phyloP scores from a whole-genome alignment of 2,888 invertebrate genomes.

The Adineta ricciae region DNA sequence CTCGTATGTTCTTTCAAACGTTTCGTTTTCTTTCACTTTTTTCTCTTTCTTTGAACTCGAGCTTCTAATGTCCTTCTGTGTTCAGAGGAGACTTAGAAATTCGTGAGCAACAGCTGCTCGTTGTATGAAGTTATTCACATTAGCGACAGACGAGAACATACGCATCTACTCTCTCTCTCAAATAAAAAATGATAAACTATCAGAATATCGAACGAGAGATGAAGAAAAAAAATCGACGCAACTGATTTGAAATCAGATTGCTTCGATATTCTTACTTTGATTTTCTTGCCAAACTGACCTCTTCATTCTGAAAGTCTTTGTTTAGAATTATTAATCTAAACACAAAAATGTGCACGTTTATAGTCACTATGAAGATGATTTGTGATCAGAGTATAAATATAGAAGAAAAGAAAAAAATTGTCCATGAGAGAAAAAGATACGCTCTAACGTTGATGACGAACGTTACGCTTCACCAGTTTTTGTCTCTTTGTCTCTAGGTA shows the following conservation, averaged over 20 bases:
- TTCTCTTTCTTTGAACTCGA: not conserved
- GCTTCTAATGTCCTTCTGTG: not conserved
- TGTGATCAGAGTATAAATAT: not conserved
- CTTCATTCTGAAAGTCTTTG: not conserved
- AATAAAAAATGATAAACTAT: not conserved
- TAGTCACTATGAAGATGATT: not conserved
- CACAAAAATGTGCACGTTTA: not conserved
- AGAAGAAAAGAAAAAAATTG: slow-evolving; percentile 10
- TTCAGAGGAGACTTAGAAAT: not conserved
- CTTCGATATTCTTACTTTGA: not conserved
- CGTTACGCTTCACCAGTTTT: not conserved
- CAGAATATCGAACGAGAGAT: not conserved
- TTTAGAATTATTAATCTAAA: not conserved
- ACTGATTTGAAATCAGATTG: not conserved
- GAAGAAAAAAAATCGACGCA: not conserved
- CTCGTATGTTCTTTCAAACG: not conserved
- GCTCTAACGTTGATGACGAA: not conserved
- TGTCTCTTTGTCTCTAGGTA: not conserved
- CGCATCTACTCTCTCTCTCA: not conserved
- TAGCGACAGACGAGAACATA: not conserved
- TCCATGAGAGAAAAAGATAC: not conserved
- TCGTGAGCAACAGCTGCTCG: not conserved
- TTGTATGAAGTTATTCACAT: not conserved
- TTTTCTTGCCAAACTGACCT: not conserved
- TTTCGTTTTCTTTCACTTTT: not conserved